Base-by-base conservation (phyloP, 2,113 vertebrate species). In the Tinamus guttatus region DNA sequence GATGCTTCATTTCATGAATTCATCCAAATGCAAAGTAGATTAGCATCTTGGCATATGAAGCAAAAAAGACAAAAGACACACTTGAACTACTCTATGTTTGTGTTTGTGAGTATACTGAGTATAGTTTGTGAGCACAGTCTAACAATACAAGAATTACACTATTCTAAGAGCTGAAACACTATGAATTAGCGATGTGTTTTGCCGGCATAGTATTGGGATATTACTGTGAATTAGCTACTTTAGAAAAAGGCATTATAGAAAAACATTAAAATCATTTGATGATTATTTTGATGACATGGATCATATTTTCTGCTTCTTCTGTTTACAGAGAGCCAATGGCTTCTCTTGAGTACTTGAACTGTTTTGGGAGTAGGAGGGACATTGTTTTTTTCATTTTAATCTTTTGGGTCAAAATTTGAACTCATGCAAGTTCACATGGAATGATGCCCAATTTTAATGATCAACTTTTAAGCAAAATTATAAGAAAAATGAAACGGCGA, bases 1-100 rank as follows among this genome's bases (percentile, higher is more conserved):
- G 96, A 94, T 92, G 88, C 71, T 95, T 89, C 84, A 86, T 93
- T 94, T 96, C 86, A 93, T 90, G 87, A 79, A 75, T 78, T 84
- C 65, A 92, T 69, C 84, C 86, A 64, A 92, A 94, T 96, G 95
- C 81, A 92, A 94, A 89, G 19, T 20, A 91, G 80, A 91, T 78
- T 85, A 81, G 75, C 93, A 96, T 95, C 79, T 93, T 85, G 79
- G 54, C 63, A 86, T 81, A 86, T 15, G 65, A 89, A 94, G 92
- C 28, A 80, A 58, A 92, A 92, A 90, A 74, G 68, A 80, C 71
- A 87, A 94, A 87, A 90, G 54, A 94, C 36, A 73, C 40, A 52
- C 59, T 94, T 87, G 34, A 76, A 89, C 56, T 40, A 87, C 54
- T 34, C 43, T 78, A 4, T 69, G 34, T 67, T 79, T 79, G 65